Base-by-base conservation (phyloP, 2,888 invertebrate genomes). In the Melangyna quadrimaculata region DNA sequence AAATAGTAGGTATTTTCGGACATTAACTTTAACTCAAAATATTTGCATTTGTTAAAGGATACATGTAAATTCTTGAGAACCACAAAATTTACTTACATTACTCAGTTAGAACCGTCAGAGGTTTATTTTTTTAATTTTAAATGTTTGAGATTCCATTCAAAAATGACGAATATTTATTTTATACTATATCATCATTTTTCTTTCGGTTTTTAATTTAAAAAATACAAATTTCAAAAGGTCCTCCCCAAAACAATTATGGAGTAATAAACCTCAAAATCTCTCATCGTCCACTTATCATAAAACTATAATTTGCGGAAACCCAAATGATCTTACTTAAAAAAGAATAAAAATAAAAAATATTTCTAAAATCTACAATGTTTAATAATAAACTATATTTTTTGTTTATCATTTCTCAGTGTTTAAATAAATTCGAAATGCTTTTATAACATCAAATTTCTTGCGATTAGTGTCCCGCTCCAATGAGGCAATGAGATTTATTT, bases 401-500 rank as follows among this genome's bases (percentile, higher is more conserved):
- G 63, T 83, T 83, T 83, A 78, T 63, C 43, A 69, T 43, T 73
- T 27, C 14, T 19, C 14, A 43, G 45, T 59, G 40, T 59, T 73
- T 65, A 32, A 27, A 77, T 57, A 57, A 77, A 81, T 81, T 65
- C 37, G 9, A 77, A 71, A 71, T 65, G 48, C 40, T 72, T 74
- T 75, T 51, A 75, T 67, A 78, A 51, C 24, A 74, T 71, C 17
- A 61, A 37, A 40, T 73, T 77, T 70, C 40, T 29, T 72, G 73
- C 45, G 63, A 32, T 40, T 55, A 70, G 55, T 70, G 55, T 65
- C 65, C 37, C 53, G 6, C 45, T 32, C 57, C 48, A 70, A 79
- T 55, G 10, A 40, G n/a, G 48, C 59, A 69, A 78, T 43, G 71
- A 57, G 71, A 84, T 70, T 84, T 71, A 72, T 84, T 55, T 37